Evolutionary conservation across 2,888 invertebrate genomes (phyloP).

Genomic region (Pterostichus niger): DNA sequence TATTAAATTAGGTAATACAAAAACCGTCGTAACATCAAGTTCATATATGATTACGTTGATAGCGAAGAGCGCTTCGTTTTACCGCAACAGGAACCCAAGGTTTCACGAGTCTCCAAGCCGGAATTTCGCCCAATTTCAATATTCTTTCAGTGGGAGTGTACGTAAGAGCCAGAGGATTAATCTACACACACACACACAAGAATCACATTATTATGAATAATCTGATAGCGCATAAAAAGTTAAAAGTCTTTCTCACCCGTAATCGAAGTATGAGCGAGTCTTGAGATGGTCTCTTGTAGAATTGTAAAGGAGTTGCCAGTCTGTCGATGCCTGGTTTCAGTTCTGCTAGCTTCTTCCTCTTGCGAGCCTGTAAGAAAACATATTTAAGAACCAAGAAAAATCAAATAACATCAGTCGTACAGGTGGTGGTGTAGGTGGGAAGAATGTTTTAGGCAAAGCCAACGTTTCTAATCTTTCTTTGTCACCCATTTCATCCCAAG

Average conservation of each 20-base stretch:
- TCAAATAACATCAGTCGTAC: neutral
- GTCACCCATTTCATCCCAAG: slow-evolving; percentile 36
- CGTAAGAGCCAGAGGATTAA: slow-evolving; percentile 73
- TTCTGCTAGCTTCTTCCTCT: slow-evolving; percentile 48
- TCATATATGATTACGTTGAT: neutral
- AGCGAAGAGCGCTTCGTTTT: slow-evolving; percentile 65
- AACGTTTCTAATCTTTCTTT: slow-evolving; percentile 30
- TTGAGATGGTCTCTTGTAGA: slow-evolving; percentile 68
- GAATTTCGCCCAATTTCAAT: slow-evolving; percentile 76
- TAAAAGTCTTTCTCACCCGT: slow-evolving; percentile 37
- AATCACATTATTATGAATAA: neutral
- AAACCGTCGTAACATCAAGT: no score
- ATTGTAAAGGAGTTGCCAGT: slow-evolving; percentile 37
- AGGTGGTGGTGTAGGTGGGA: neutral
- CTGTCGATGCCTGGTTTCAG: slow-evolving; percentile 3
- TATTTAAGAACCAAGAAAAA: neutral
- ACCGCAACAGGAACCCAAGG: slow-evolving; percentile 59
- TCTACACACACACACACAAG: slow-evolving; percentile 75
- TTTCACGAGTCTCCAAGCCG: slow-evolving; percentile 69
- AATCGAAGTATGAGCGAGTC: slow-evolving; percentile 67
- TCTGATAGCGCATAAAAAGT: neutral
- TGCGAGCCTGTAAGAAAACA: slow-evolving; percentile 44
- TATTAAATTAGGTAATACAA: no score
- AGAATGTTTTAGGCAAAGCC: neutral
- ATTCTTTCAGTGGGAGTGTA: slow-evolving; percentile 75